Percentiles rank a stretch among this genome's conserved stretches.
These are phyloP conservation scores for Ardeotis arabs DNA, from an alignment of 2,113 vertebrate genomes.

Conservation along the genomic window DNA sequence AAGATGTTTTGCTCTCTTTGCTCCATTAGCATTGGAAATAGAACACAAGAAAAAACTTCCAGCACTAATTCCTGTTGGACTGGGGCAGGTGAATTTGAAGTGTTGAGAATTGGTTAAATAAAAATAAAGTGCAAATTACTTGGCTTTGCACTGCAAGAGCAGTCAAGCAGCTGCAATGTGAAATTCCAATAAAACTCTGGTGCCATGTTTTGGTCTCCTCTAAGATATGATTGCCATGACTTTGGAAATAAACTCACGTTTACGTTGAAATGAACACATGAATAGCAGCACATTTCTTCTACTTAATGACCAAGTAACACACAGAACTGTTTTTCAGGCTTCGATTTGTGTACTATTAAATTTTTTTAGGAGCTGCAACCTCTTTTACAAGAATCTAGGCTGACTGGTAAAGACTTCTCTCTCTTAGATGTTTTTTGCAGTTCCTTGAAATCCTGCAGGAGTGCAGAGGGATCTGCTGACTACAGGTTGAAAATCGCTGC, in stretches of 20 bases:
- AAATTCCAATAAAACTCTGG: neutral
- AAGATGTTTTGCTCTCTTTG: neutral
- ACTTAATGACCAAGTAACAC: neutral
- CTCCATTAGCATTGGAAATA: neutral
- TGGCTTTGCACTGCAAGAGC: neutral
- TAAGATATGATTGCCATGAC: neutral
- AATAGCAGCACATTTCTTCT: neutral
- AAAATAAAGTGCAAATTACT: neutral
- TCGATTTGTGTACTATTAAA: neutral
- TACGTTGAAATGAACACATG: neutral
- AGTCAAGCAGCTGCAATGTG: neutral
- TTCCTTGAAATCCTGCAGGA: neutral
- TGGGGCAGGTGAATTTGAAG: neutral
- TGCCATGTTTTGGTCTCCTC: neutral
- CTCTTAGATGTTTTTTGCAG: neutral
- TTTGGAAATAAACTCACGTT: neutral
- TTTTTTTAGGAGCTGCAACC: neutral
- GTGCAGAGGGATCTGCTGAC: neutral
- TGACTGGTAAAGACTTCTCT: neutral
- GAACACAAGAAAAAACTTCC: neutral
- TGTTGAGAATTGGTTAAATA: neutral
- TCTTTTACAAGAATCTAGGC: neutral
- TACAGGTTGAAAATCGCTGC: neutral
- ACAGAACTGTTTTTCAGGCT: neutral
- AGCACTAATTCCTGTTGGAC: neutral